These are phyloP conservation scores for Apostichopus leukothele DNA, from an alignment of 53 echinoderm and acorn worm species.

Conservation along the genomic window DNA sequence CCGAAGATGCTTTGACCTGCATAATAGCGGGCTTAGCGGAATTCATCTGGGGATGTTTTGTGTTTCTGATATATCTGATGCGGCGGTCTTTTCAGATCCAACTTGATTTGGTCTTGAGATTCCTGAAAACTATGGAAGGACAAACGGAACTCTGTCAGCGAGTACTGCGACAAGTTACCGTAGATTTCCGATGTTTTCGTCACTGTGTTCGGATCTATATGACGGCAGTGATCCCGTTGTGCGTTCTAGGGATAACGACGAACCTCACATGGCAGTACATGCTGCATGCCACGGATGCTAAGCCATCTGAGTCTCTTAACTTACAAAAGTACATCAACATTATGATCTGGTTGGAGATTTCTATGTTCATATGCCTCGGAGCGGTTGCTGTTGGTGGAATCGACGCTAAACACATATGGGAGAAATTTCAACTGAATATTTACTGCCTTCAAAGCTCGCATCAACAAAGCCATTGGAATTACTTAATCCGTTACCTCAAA, in stretches of 20 bases:
- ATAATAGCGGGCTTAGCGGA: slow-evolving; percentile 33
- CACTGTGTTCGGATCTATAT: slow-evolving; percentile 63
- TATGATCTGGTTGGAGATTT: slow-evolving; percentile 60
- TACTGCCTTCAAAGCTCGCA: slow-evolving; percentile 36
- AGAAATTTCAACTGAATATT: slow-evolving; percentile 33
- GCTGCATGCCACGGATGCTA: slow-evolving; percentile 21
- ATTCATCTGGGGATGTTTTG: slow-evolving; percentile 62
- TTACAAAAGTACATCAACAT: slow-evolving; percentile 32
- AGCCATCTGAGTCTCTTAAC: not conserved
- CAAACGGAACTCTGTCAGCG: slow-evolving; percentile 63
- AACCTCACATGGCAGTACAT: slow-evolving; percentile 73
- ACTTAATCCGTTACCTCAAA: not conserved
- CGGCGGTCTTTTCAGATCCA: slow-evolving; percentile 65
- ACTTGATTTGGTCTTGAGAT: slow-evolving; percentile 60
- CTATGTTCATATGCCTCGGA: slow-evolving; percentile 51
- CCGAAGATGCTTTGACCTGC: slow-evolving; percentile 9
- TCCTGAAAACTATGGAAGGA: slow-evolving; percentile 57
- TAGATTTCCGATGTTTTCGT: slow-evolving; percentile 65
- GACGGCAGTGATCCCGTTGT: slow-evolving; percentile 59
- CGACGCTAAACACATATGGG: slow-evolving; percentile 53
- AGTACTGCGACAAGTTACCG: slow-evolving; percentile 49
- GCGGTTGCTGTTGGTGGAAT: slow-evolving; percentile 59
- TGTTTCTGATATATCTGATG: slow-evolving; percentile 64
- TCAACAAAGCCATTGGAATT: slow-evolving; percentile 49
- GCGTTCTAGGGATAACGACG: slow-evolving; percentile 58